Base-by-base conservation (phyloP, 2,888 invertebrate genomes). In the Seira musarum region DNA sequence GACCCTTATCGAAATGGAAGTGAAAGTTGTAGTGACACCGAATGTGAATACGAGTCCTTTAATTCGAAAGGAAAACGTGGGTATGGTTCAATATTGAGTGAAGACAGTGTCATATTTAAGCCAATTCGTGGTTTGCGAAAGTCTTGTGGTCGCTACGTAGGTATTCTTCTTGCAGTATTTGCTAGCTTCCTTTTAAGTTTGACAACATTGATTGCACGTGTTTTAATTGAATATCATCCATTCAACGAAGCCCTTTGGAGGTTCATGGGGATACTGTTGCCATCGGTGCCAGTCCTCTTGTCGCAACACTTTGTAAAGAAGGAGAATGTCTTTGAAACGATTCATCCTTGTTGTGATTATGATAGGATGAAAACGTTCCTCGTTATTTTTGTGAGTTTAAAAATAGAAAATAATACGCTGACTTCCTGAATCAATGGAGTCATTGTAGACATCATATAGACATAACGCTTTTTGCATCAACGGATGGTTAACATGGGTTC, bases 241-340 rank as follows among this genome's bases (percentile, higher is more conserved):
- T 84, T 84, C 21, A 84, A 82, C 53, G 82, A 76, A 49, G 82
- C 84, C 10, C 30, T 84, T 61, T 84, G 84, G 84, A 78, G 84
- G 69, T 82, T 84, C 60, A 76, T 82, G 24, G 84, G 84, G 30
- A 84, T 84, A 21, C 68, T 84, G 2, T 15, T 84, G 10, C 84
- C 84, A 3, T 82, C 82, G 6, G 21, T 84, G 10, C 84, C 82
- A 0, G 79, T 84, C 21, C 69, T 84, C 1, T n/a, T 81, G 5
- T 82, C 74, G 57, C 30, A 60, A 3, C 73, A 46, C n/a, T 67
- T 72, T 65, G 79, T 65, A 13, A 66, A 63, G 19, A 64, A 82
- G 40, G 82, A 82, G 57, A 21, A 74, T 17, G 81, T 82, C 2
- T 79, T 84, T 61, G 71, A 74, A n/a, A 69, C 81, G 2, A 79